Evolutionary conservation across 1,140 invertebrate species (phyloP).

Genomic region (Chlorops oryzae): DNA sequence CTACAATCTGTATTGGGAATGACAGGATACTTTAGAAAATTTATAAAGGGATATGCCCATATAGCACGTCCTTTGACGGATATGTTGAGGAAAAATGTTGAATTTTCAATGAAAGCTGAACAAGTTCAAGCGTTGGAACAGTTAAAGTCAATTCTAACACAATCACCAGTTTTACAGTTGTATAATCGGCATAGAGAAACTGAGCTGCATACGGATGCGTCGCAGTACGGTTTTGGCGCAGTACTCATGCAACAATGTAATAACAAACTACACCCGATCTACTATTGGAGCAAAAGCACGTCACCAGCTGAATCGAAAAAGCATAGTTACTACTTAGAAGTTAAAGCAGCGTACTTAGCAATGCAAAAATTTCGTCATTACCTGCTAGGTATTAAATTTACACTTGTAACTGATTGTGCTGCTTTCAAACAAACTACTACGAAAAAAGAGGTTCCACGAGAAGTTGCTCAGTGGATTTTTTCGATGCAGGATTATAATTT

Average conservation of each 20-base stretch:
- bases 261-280: conserved; percentile 12
- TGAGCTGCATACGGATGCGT: conserved; percentile 5
- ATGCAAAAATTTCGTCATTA: conserved; percentile 25
- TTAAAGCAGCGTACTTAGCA: conserved; percentile 21
- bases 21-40: no score
- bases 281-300: conserved; percentile 35
- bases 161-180: no score
- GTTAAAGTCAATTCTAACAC: no score
- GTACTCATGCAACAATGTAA: conserved; percentile 19
- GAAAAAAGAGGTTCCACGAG: conserved; percentile 25
- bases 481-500: no score
- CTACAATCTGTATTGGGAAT: no score
- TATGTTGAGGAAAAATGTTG: no score
- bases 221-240: conserved; percentile 20
- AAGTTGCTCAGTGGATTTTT: conserved; percentile 27
- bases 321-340: conserved; percentile 32
- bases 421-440: conserved; percentile 34
- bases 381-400: conserved; percentile 13
- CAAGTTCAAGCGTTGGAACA: no score
- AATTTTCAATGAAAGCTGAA: no score
- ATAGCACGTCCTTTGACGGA: no score
- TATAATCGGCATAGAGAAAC: conserved; percentile 1
- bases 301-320: conserved; percentile 40
- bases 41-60: no score
- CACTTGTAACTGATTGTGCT: conserved; percentile 25